Evolutionary conservation across 1,140 invertebrate species (phyloP).

Genomic region (Orchesella cincta): DNA sequence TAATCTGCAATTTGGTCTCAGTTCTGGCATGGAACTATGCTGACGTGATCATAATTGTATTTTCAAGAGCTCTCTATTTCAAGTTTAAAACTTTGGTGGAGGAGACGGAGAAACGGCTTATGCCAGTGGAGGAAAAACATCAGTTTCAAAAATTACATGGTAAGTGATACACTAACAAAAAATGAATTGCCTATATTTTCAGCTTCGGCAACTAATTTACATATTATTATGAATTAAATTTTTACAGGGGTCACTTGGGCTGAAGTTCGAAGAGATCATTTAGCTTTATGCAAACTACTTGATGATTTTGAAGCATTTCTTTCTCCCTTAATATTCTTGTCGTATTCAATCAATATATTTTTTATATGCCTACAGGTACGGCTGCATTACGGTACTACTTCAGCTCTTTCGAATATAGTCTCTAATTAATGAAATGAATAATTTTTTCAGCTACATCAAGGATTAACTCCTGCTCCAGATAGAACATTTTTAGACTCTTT

Average conservation of each 20-base stretch:
- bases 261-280: neutral
- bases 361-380: constrained; percentile 26
- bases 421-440: neutral
- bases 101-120: neutral
- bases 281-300: neutral
- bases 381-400: neutral
- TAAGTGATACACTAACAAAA: no score
- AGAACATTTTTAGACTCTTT: neutral
- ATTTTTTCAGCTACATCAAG: constrained; percentile 7
- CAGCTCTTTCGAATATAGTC: neutral
- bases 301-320: constrained; percentile 21
- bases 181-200: no score
- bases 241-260: neutral
- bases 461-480: neutral
- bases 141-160: no score
- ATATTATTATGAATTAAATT: no score
- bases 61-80: constrained; percentile 36
- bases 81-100: constrained; percentile 26
- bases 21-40: constrained; percentile 38
- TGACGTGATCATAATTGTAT: constrained; percentile 29
- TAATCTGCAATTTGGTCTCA: constrained; percentile 34
- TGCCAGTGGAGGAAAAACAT: no score
- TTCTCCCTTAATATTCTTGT: constrained; percentile 28
- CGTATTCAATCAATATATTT: constrained; percentile 33
- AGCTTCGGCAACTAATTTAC: no score